Conservation (phyloP, 2,797 vertebrate genomes). For the Microctenopoma stevenorrisi region DNA sequence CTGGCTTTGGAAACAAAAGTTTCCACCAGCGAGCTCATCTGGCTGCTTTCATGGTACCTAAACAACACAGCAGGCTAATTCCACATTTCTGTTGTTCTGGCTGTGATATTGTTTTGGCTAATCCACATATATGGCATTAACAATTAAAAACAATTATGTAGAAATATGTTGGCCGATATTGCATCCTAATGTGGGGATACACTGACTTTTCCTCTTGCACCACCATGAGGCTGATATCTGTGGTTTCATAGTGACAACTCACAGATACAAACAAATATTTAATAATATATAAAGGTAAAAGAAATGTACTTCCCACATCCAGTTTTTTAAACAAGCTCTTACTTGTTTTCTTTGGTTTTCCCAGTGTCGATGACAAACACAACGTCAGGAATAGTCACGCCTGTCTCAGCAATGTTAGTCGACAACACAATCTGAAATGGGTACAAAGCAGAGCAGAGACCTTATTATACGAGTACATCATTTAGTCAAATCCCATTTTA, state of each 20-base stretch:
- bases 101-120: neutral
- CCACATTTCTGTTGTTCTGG: neutral
- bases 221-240: too few relatives aligned
- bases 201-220: too few relatives aligned
- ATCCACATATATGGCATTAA: neutral
- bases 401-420: conserved; percentile 98
- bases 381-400: conserved; percentile 98
- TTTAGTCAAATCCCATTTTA: neutral
- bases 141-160: neutral
- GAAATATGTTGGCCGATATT: too few relatives aligned
- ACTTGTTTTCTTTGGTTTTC: conserved; percentile 98
- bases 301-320: too few relatives aligned
- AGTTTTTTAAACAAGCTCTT: conserved; percentile 17
- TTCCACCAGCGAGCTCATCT: conserved; percentile 98
- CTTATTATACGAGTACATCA: neutral
- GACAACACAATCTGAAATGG: conserved; percentile 93
- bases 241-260: too few relatives aligned
- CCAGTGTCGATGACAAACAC: conserved; percentile 97
- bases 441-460: neutral
- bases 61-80: neutral
- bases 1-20: conserved; percentile 98
- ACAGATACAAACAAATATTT: too few relatives aligned
- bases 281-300: too few relatives aligned
- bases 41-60: conserved; percentile 97
- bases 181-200: too few relatives aligned